A percentile compares a stretch with the other conserved stretches of the same genome.
Conservation (phyloP, 2,888 invertebrate genomes). For the Chymomyza caudatula region DNA sequence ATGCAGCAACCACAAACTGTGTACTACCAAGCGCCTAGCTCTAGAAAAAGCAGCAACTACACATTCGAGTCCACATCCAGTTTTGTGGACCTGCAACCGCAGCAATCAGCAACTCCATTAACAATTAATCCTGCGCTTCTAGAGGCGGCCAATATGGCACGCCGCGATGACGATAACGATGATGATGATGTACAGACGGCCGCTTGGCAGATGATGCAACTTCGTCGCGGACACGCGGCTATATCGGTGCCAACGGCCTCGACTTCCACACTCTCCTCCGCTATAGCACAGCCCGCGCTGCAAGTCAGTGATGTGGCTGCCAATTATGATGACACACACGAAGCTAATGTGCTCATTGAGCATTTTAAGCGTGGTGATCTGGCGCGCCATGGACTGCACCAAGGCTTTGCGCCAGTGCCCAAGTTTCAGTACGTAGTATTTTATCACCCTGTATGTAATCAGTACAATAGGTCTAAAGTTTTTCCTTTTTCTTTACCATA, state of each 20-base stretch:
- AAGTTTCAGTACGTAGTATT: conserved; percentile 78
- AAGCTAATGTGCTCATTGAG: conserved; percentile 70
- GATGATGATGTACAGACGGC: conserved; percentile 49
- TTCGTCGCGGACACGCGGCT: conserved; percentile 52
- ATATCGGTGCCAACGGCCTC: conserved; percentile 24
- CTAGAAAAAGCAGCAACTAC: neutral
- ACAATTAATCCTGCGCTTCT: conserved; percentile 78
- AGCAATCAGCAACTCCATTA: conserved; percentile 62
- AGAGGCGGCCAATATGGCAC: conserved; percentile 76
- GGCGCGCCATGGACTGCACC: conserved; percentile 66
- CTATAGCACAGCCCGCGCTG: conserved; percentile 34
- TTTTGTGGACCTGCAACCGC: conserved; percentile 10
- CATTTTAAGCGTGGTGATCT: conserved; percentile 73
- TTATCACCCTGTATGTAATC: no score
- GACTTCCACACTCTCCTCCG: conserved; percentile 16
- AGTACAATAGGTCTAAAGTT: no score
- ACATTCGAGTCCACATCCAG: neutral
- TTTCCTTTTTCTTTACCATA: conserved; percentile 34
- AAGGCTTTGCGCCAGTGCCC: conserved; percentile 76
- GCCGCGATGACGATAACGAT: conserved; percentile 53
- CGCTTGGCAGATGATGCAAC: conserved; percentile 66
- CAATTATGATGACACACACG: conserved; percentile 65
- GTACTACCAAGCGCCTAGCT: conserved; percentile 31
- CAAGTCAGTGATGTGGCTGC: conserved; percentile 62
- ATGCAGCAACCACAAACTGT: conserved; percentile 48